Evolutionary conservation across 2,888 invertebrate species (phyloP).

Genomic region (Hydrotaea diabolus): DNA sequence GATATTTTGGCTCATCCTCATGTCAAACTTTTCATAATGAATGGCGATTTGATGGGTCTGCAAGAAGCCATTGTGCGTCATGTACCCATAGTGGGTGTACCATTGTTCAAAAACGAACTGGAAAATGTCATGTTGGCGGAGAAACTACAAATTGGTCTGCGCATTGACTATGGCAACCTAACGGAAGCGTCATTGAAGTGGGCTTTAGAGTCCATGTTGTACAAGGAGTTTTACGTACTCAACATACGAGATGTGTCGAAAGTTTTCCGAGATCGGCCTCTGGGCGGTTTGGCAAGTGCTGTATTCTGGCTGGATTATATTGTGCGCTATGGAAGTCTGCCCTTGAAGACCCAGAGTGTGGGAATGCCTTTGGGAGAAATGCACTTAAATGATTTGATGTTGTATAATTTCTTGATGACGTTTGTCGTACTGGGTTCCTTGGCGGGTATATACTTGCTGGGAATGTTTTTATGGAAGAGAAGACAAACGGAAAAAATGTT

Average conservation of each 20-base stretch:
- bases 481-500: conserved; percentile 70
- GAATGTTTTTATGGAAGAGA: conserved; percentile 66
- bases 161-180: conserved; percentile 75
- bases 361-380: conserved; percentile 76
- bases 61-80: conserved; percentile 80
- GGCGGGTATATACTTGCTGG: conserved; percentile 64
- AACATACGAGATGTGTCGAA: conserved; percentile 77
- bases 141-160: conserved; percentile 76
- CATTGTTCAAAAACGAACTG: conserved; percentile 80
- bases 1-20: conserved; percentile 81
- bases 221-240: conserved; percentile 75
- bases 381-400: conserved; percentile 79
- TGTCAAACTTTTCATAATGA: conserved; percentile 80
- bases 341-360: conserved; percentile 76
- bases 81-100: conserved; percentile 81
- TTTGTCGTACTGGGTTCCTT: conserved; percentile 65
- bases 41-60: conserved; percentile 79
- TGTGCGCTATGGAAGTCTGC: conserved; percentile 77
- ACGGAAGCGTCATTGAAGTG: conserved; percentile 76
- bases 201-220: conserved; percentile 78
- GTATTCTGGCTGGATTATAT: conserved; percentile 81
- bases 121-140: conserved; percentile 75
- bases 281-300: conserved; percentile 78
- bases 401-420: conserved; percentile 76
- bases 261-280: conserved; percentile 79